These are phyloP conservation scores for Lottia scabra DNA, from an alignment of 2,888 invertebrate genomes.

Conservation along the genomic window DNA sequence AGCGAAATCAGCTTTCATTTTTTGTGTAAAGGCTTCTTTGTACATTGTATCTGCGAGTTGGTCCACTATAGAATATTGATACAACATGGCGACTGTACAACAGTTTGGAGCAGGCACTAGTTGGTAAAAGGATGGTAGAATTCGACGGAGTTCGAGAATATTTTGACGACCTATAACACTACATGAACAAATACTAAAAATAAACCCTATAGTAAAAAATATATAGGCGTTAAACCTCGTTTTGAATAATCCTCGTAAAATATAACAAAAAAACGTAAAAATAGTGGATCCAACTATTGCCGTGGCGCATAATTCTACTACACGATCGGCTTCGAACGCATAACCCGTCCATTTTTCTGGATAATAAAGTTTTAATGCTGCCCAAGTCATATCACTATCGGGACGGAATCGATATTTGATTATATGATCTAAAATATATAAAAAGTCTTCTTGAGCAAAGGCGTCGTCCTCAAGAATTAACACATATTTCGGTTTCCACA, in stretches of 20 bases:
- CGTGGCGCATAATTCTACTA: slow-evolving; percentile 54
- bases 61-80: slow-evolving; percentile 40
- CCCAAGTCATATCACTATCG: background rate
- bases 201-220: slow-evolving; percentile 31
- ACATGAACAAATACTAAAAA: slow-evolving; percentile 35
- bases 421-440: slow-evolving; percentile 44
- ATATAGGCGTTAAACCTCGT: slow-evolving; percentile 17
- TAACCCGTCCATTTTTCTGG: slow-evolving; percentile 63
- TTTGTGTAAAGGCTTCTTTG: slow-evolving; percentile 23
- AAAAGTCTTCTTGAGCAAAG: slow-evolving; percentile 48
- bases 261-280: slow-evolving; percentile 12
- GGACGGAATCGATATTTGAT: slow-evolving; percentile 46
- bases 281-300: slow-evolving; percentile 44
- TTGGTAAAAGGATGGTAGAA: slow-evolving; percentile 49
- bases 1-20: slow-evolving; percentile 54
- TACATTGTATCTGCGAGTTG: slow-evolving; percentile 43
- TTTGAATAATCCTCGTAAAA: background rate
- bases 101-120: slow-evolving; percentile 57
- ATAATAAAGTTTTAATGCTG: slow-evolving; percentile 59
- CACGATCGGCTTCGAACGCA: slow-evolving; percentile 41
- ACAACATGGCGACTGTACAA: slow-evolving; percentile 66
- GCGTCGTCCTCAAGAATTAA: slow-evolving; percentile 65
- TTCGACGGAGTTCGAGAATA: slow-evolving; percentile 51
- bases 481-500: slow-evolving; percentile 46
- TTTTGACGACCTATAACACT: slow-evolving; percentile 54